A percentile compares a stretch with the other conserved stretches of the same genome.
phyloP scores from a whole-genome alignment of 2,888 invertebrate species.

The Limenitis camilla region DNA sequence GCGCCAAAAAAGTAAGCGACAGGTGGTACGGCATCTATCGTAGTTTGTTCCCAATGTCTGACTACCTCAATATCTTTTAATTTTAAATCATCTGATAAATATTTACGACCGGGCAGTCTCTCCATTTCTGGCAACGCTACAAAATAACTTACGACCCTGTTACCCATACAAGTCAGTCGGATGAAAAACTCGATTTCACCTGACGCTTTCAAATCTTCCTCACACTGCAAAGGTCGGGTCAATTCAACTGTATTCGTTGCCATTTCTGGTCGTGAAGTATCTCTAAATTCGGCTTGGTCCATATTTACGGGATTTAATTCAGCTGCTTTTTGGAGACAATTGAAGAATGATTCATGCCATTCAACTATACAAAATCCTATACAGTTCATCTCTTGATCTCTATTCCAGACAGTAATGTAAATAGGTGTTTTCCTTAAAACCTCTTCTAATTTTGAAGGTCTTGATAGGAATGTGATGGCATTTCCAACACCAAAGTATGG shows the following conservation, averaged over 20 bases:
- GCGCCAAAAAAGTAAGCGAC: conserved; percentile 63
- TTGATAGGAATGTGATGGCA: conserved; percentile 56
- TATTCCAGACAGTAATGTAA: conserved; percentile 63
- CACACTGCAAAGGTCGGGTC: conserved; percentile 51
- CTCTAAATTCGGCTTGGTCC: conserved; percentile 58
- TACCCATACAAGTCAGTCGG: conserved; percentile 57
- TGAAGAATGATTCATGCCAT: conserved; percentile 61
- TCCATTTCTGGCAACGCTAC: conserved; percentile 64
- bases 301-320: conserved; percentile 56
- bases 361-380: conserved; percentile 52
- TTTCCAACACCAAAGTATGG: conserved; percentile 67
- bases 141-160: conserved; percentile 53
- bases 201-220: conserved; percentile 61
- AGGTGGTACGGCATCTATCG: conserved; percentile 55
- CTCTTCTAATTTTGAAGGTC: conserved; percentile 58
- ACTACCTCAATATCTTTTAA: conserved; percentile 64
- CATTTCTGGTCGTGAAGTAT: conserved; percentile 51
- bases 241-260: conserved; percentile 58
- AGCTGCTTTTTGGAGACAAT: conserved; percentile 46
- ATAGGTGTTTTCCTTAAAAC: conserved; percentile 54
- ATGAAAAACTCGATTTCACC: conserved; percentile 61
- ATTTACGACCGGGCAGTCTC: conserved; percentile 61
- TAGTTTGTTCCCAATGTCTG: conserved; percentile 64
- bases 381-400: conserved; percentile 59
- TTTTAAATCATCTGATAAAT: conserved; percentile 55